Percentiles rank a stretch among this genome's conserved stretches.
Conservation (phyloP, 1,140 invertebrate species). For the Drosophila bocqueti region DNA sequence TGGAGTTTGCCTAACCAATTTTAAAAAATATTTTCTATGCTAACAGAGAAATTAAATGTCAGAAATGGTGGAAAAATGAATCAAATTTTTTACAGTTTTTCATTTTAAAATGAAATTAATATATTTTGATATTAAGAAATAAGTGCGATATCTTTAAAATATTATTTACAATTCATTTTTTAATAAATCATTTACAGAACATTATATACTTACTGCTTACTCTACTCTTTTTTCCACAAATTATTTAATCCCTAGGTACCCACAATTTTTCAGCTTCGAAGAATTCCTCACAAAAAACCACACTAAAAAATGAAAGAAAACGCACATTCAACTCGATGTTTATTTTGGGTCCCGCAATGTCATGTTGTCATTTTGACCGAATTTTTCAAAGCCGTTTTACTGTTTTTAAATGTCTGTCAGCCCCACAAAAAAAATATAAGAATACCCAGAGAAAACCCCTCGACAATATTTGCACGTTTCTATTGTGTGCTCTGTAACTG, state of each 20-base stretch:
- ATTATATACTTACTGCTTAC: too few species aligned
- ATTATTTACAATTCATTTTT: background rate
- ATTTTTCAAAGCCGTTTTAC: slow-evolving; percentile 51
- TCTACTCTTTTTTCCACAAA: background rate
- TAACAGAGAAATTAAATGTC: background rate
- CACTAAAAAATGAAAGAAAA: background rate
- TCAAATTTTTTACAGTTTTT: too few species aligned
- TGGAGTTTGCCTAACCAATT: background rate
- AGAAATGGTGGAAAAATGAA: background rate
- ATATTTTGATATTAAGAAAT: too few species aligned
- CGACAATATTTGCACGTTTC: slow-evolving; percentile 76
- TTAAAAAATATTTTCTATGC: slow-evolving; percentile 8
- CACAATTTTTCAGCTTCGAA: background rate
- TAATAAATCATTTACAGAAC: background rate
- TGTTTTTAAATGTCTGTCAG: slow-evolving; percentile 54
- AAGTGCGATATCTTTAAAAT: background rate
- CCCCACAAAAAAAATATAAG: slow-evolving; percentile 13
- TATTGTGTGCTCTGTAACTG: slow-evolving; percentile 66
- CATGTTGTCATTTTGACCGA: slow-evolving; percentile 66
- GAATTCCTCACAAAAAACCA: background rate
- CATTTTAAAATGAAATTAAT: background rate
- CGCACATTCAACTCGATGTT: background rate
- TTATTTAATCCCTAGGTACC: too few species aligned
- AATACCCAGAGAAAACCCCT: slow-evolving; percentile 3
- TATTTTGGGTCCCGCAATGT: slow-evolving; percentile 19